phyloP scores from a whole-genome alignment of 2,888 invertebrate genomes.

The Cantharis rufa region DNA sequence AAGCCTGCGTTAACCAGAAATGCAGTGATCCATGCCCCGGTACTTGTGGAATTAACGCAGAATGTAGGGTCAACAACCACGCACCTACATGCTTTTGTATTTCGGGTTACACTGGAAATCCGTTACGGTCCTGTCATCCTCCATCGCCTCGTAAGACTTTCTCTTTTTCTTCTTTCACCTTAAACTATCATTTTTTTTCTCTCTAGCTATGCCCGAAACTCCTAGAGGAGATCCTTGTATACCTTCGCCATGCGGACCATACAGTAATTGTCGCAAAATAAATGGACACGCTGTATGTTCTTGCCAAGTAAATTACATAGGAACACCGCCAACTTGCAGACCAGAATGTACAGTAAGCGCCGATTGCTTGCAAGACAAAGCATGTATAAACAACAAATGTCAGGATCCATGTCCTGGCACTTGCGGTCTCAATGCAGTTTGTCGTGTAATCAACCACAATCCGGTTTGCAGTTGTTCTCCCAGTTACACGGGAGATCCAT shows the following conservation, averaged over 20 bases:
- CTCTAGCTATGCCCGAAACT: conserved; percentile 42
- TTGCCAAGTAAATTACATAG: conserved; percentile 77
- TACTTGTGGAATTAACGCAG: conserved; percentile 81
- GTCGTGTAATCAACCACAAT: conserved; percentile 83
- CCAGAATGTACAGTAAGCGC: conserved; percentile 84
- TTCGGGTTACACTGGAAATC: conserved; percentile 77
- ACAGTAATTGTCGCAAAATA: conserved; percentile 74
- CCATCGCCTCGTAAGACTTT: conserved; percentile 56
- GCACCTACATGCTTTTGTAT: conserved; percentile 78
- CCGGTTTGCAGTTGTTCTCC: conserved; percentile 81
- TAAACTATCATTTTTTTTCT: conserved; percentile 16
- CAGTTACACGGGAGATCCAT: conserved; percentile 81
- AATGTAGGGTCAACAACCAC: conserved; percentile 82
- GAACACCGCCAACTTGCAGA: conserved; percentile 74
- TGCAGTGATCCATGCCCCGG: conserved; percentile 83
- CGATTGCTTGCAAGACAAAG: conserved; percentile 79
- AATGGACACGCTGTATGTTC: conserved; percentile 80
- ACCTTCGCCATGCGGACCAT: conserved; percentile 79
- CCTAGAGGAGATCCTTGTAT: conserved; percentile 61
- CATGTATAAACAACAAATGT: conserved; percentile 81
- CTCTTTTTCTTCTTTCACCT: conserved; percentile 8
- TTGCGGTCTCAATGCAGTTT: conserved; percentile 82
- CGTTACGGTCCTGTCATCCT: conserved; percentile 72
- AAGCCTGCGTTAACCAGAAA: conserved; percentile 81
- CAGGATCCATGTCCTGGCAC: conserved; percentile 80